phyloP scores from a whole-genome alignment of 1,140 invertebrate genomes.

The Chlorops oryzae region DNA sequence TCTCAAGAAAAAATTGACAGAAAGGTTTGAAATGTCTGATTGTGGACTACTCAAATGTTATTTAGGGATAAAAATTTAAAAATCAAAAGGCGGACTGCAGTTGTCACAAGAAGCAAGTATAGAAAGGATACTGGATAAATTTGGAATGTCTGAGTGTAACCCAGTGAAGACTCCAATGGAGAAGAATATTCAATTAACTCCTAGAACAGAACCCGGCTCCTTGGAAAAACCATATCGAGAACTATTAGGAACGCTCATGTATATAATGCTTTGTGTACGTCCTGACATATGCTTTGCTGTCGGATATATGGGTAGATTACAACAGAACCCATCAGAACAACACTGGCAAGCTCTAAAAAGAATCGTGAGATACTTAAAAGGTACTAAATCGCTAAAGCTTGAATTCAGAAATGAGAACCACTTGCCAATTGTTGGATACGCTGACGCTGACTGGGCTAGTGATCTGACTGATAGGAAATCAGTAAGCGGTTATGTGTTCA shows the following conservation, averaged over 20 bases:
- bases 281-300: constrained; percentile 23
- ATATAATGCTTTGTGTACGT: constrained; percentile 15
- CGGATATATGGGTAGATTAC: constrained; percentile 31
- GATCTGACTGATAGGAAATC: constrained; percentile 22
- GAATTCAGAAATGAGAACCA: neutral
- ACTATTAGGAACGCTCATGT: constrained; percentile 16
- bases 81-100: no score
- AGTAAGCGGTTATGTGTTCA: constrained; percentile 21
- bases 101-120: no score
- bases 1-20: neutral
- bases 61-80: no score
- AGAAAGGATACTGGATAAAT: constrained; percentile 21
- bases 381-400: constrained; percentile 26
- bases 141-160: constrained; percentile 25
- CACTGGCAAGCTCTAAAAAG: constrained; percentile 42
- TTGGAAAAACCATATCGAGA: constrained; percentile 14
- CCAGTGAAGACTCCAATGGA: constrained; percentile 27
- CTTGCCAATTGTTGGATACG: constrained; percentile 8
- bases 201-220: constrained; percentile 11
- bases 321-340: constrained; percentile 38
- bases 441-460: constrained; percentile 23
- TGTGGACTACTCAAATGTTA: no score
- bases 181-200: constrained; percentile 10
- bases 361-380: constrained; percentile 46
- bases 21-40: no score